Evolutionary conservation across 2,113 vertebrate genomes (phyloP), one percentile per base, ranked within the genome.

Genomic region (Pionites leucogaster): DNA sequence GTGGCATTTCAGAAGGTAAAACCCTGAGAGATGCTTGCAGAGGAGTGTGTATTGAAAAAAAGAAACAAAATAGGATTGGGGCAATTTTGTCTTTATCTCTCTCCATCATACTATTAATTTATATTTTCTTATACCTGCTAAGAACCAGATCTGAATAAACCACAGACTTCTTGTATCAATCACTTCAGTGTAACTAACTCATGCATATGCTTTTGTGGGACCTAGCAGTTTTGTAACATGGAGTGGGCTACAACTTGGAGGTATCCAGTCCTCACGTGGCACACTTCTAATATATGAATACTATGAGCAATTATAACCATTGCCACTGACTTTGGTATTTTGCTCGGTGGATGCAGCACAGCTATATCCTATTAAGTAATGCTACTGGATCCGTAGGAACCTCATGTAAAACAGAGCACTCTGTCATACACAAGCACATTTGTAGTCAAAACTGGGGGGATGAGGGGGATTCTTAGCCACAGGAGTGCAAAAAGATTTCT

Each of bases 141-240:
- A 86, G 59, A 80, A 60, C 11, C 33, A 69, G 39, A 11, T 2
- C 17, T 23, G 49, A 70, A 62, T 24, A 87, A 42, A 78, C n/a
- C 60, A n/a, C 50, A 92, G 49, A 28, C 11, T 23, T 16, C 63
- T 68, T 35, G 20, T 1, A 3, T 11, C 25, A 29, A 5, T 2
- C 47, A 28, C 70, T 81, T 52, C 59, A 74, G 35, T 7, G 13
- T 25, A 85, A 64, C 29, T 25, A 85, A 64, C 35, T 16, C 47
- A 29, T 0, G 0, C 10, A 17, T 0, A 0, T 53, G 28, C 28
- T 78, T 44, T 33, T 13, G 29, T 13, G n/a, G 14, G 46, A 62
- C 9, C 10, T 20, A 49, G 49, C 17, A 57, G 44, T 15, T 81
- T 39, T 86, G 46, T 27, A 68, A 68, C 0, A 0, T 47, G 25